Percentiles rank a stretch among this genome's conserved stretches.
Evolutionary conservation across 2,888 invertebrate species (phyloP).

Genomic region (Coecobrya sp.): DNA sequence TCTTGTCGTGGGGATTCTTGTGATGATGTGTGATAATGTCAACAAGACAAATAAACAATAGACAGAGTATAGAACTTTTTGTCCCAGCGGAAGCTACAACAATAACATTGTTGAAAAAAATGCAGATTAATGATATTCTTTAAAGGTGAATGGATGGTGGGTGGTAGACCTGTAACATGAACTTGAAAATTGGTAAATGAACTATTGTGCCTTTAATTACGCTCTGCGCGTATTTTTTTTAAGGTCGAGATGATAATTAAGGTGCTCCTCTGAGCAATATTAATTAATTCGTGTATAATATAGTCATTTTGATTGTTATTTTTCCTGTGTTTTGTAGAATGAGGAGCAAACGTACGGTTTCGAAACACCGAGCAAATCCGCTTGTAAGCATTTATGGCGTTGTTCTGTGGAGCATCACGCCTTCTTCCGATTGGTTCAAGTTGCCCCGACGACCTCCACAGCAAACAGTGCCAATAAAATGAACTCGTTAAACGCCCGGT

Average conservation of each 20-base stretch:
- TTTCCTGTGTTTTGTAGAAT: constrained; percentile 89
- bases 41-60: not conserved
- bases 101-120: no score
- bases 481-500: constrained; percentile 92
- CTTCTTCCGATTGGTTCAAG: constrained; percentile 95
- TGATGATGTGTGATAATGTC: not conserved
- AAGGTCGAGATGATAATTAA: no score
- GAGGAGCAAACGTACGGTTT: constrained; percentile 93
- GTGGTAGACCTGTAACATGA: no score
- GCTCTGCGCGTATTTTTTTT: no score
- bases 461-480: constrained; percentile 87
- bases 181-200: no score
- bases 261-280: no score
- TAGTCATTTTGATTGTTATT: not conserved
- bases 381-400: constrained; percentile 98
- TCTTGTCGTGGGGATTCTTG: not conserved
- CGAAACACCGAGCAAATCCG: constrained; percentile 89
- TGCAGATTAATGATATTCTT: no score
- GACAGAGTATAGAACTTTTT: not conserved
- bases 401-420: constrained; percentile 99
- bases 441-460: constrained; percentile 90
- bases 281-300: no score
- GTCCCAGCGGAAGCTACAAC: not conserved
- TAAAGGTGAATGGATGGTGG: no score
- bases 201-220: no score